Conservation (phyloP, 1,140 invertebrate genomes). For the Bombus impatiens region DNA sequence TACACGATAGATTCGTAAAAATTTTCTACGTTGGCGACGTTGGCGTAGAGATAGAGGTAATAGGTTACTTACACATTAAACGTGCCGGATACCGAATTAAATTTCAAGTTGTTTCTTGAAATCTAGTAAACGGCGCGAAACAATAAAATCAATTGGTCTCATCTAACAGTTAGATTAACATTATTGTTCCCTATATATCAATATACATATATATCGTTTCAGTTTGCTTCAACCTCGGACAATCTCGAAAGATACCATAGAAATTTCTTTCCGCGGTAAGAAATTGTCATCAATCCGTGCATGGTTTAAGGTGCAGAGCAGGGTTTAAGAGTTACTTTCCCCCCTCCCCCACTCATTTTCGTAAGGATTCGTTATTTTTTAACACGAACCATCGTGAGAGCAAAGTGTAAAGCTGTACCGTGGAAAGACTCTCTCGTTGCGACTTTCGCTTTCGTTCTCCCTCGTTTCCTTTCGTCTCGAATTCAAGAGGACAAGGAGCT, state of each 20-base stretch:
- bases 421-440: neutral
- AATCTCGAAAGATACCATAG: slow-evolving; percentile 51
- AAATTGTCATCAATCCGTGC: slow-evolving; percentile 26
- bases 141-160: neutral
- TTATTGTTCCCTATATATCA: neutral
- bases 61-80: too few species aligned
- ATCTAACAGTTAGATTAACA: neutral
- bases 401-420: slow-evolving; percentile 4
- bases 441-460: neutral
- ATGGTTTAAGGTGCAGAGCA: neutral
- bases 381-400: slow-evolving; percentile 34
- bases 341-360: neutral
- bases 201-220: neutral
- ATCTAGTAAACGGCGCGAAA: too few species aligned
- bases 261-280: slow-evolving; percentile 40
- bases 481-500: neutral
- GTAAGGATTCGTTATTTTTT: slow-evolving; percentile 33
- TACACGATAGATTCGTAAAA: too few species aligned
- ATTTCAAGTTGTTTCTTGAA: too few species aligned
- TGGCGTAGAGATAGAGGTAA: too few species aligned
- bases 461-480: neutral
- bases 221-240: slow-evolving; percentile 2
- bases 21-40: too few species aligned
- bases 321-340: neutral
- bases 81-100: too few species aligned